Percentiles rank a stretch among this genome's conserved stretches.
Conservation (phyloP, 2,888 invertebrate species). For the Sipha maydis region DNA sequence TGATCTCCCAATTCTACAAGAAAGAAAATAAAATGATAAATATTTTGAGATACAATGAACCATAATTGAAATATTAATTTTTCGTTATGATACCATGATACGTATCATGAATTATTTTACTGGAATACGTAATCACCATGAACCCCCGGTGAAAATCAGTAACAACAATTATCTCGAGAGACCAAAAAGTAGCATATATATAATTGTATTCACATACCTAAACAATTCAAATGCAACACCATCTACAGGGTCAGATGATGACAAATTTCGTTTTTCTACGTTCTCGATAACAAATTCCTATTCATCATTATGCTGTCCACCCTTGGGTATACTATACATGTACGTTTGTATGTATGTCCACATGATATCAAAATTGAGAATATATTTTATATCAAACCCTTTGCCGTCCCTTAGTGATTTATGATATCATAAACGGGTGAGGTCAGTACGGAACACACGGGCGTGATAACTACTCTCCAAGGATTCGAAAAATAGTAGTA, state of each 20-base stretch:
- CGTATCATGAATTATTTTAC: neutral
- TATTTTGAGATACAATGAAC: neutral
- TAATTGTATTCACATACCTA: neutral
- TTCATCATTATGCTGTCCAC: neutral
- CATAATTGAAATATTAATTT: constrained; percentile 11
- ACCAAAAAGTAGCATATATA: neutral
- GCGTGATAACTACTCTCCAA: neutral
- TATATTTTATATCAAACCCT: neutral
- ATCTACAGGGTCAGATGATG: neutral
- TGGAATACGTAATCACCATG: neutral
- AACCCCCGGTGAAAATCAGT: neutral
- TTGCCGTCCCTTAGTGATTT: constrained; percentile 10
- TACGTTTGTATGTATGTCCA: neutral
- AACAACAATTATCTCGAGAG: neutral
- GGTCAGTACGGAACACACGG: neutral
- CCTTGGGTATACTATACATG: neutral
- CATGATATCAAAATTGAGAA: neutral
- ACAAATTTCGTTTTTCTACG: constrained; percentile 23
- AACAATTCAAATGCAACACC: neutral
- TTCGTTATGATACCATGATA: neutral
- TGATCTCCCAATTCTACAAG: constrained; percentile 89
- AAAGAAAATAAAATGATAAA: neutral
- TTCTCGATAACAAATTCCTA: constrained; percentile 16
- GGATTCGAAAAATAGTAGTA: neutral
- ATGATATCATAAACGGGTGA: neutral